Evolutionary conservation across 2,113 vertebrate species (phyloP).

Genomic region (Anarrhichthys ocellatus): DNA sequence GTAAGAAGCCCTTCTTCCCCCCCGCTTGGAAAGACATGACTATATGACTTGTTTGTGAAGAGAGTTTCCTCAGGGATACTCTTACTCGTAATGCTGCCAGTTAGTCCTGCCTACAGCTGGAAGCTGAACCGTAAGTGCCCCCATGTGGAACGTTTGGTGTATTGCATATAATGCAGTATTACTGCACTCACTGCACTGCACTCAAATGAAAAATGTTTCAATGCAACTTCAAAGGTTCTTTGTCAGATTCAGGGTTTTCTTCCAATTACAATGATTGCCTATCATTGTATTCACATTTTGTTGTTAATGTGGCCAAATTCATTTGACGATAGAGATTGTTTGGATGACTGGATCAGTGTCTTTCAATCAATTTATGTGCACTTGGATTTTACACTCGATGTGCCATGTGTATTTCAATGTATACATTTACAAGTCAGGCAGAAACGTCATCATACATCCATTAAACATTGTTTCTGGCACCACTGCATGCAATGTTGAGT

Average conservation of each 20-base stretch:
- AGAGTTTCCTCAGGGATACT: background rate
- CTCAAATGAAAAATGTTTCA: background rate
- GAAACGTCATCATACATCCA: background rate
- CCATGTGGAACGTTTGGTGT: slow-evolving; percentile 64
- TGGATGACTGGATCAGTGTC: background rate
- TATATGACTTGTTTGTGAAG: background rate
- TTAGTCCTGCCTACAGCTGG: background rate
- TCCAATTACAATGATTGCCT: background rate
- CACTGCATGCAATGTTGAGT: background rate
- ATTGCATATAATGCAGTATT: slow-evolving; percentile 32
- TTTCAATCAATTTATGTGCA: background rate
- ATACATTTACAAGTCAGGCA: background rate
- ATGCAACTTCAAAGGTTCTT: background rate
- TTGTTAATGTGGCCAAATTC: background rate
- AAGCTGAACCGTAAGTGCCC: slow-evolving; percentile 58
- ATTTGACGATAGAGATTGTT: background rate
- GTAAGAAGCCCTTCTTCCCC: background rate
- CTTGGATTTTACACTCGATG: background rate
- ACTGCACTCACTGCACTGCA: background rate
- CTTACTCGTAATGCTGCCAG: background rate
- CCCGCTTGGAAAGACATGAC: background rate
- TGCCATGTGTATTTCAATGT: background rate
- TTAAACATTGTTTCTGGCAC: background rate
- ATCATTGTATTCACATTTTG: background rate
- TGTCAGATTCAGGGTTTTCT: background rate